These are phyloP conservation scores for Hedya salicella DNA, from an alignment of 2,888 invertebrate species.

Conservation along the genomic window DNA sequence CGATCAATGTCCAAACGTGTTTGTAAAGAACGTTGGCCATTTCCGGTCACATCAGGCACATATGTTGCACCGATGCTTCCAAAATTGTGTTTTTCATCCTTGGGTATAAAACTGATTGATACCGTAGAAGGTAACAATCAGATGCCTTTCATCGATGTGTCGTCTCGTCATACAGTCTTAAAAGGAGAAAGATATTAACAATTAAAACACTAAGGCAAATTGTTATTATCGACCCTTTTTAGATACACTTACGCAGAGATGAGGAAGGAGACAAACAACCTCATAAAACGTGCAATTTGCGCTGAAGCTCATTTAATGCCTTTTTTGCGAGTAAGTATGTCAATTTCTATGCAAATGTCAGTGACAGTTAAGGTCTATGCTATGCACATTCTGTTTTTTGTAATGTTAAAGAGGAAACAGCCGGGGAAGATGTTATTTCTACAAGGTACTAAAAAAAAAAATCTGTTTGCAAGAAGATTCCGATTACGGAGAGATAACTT, in stretches of 20 bases:
- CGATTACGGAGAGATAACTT: too few relatives aligned
- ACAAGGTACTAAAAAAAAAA: not conserved
- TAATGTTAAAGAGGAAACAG: constrained; percentile 34
- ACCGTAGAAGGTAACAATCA: constrained; percentile 16
- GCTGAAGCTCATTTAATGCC: constrained; percentile 30
- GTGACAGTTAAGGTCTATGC: constrained; percentile 37
- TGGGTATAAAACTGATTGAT: constrained; percentile 16
- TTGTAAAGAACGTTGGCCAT: constrained; percentile 62
- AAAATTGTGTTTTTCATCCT: constrained; percentile 27
- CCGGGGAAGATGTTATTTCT: not conserved
- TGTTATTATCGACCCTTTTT: constrained; percentile 26
- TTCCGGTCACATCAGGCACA: constrained; percentile 57
- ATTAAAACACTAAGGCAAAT: constrained; percentile 26
- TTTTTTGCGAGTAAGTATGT: constrained; percentile 35
- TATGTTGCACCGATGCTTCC: constrained; percentile 36
- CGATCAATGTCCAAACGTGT: constrained; percentile 60
- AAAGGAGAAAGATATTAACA: constrained; percentile 23
- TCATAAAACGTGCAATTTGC: constrained; percentile 35
- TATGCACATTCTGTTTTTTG: constrained; percentile 28
- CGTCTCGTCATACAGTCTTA: not conserved
- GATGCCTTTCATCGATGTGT: constrained; percentile 15
- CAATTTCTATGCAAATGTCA: constrained; percentile 41
- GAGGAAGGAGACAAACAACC: constrained; percentile 35
- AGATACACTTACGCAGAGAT: constrained; percentile 29
- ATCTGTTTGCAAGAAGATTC: too few relatives aligned